These are phyloP conservation scores for Poeciliopsis turneri DNA, from an alignment of 2,797 vertebrate species.

Conservation along the genomic window DNA sequence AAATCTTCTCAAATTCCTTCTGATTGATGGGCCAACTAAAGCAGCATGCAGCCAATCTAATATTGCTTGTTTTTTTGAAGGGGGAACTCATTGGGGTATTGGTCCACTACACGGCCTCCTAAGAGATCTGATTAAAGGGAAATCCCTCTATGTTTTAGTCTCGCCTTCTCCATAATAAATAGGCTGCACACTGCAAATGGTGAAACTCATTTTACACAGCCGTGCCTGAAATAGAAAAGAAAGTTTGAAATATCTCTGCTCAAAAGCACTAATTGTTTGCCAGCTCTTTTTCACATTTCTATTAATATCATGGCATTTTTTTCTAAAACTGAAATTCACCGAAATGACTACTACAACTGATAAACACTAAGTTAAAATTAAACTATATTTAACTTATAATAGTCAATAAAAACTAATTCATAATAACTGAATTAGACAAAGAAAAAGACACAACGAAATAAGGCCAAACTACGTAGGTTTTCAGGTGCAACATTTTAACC, in stretches of 20 bases:
- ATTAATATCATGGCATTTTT: background rate
- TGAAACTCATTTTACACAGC: slow-evolving; percentile 71
- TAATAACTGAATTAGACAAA: too few species aligned
- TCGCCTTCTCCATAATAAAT: slow-evolving; percentile 82
- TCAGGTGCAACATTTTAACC: background rate
- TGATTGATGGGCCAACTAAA: slow-evolving; percentile 76
- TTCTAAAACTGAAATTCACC: background rate
- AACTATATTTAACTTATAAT: too few species aligned
- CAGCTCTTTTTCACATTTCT: background rate
- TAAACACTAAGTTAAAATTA: too few species aligned
- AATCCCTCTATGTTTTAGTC: slow-evolving; percentile 81
- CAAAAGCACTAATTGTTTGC: slow-evolving; percentile 58
- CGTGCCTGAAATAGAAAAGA: slow-evolving; percentile 60
- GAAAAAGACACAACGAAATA: too few species aligned
- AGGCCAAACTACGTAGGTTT: background rate
- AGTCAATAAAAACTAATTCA: too few species aligned
- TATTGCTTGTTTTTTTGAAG: slow-evolving; percentile 74
- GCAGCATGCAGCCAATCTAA: slow-evolving; percentile 74
- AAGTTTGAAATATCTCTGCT: slow-evolving; percentile 56
- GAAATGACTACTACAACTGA: too few species aligned
- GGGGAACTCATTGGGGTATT: slow-evolving; percentile 81
- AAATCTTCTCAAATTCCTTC: slow-evolving; percentile 70
- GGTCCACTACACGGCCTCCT: slow-evolving; percentile 80
- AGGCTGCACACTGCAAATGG: slow-evolving; percentile 79
- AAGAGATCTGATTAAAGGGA: slow-evolving; percentile 84